A percentile compares a stretch with the other conserved stretches of the same genome.
phyloP scores from a whole-genome alignment of 2,113 vertebrate species.

The Embiotoca jacksoni region DNA sequence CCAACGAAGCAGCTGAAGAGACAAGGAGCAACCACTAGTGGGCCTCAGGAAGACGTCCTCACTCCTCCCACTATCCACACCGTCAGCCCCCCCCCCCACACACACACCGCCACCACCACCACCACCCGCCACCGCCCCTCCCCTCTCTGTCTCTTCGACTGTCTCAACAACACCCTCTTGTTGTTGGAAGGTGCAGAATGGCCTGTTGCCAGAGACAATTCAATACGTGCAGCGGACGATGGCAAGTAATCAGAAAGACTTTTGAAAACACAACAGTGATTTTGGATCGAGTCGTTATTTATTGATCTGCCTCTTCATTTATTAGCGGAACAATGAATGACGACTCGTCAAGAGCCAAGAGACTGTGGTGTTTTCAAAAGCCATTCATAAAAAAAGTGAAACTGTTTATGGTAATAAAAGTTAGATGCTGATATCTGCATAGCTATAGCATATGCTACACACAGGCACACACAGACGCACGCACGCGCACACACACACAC shows the following conservation, averaged over 20 bases:
- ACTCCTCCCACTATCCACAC: slow-evolving; percentile 8
- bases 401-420: slow-evolving; percentile 31
- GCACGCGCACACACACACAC: slow-evolving; percentile 38
- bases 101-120: neutral
- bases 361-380: slow-evolving; percentile 3
- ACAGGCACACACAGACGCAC: slow-evolving; percentile 48
- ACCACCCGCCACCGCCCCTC: neutral
- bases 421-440: slow-evolving; percentile 33
- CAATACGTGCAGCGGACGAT: slow-evolving; percentile 9
- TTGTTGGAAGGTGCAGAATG: slow-evolving; percentile 32
- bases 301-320: slow-evolving; percentile 24
- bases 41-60: slow-evolving; percentile 56
- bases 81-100: neutral
- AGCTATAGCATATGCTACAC: neutral
- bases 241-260: slow-evolving; percentile 38
- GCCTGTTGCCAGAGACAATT: slow-evolving; percentile 32
- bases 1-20: slow-evolving; percentile 39
- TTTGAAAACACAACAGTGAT: slow-evolving; percentile 6
- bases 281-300: slow-evolving; percentile 11
- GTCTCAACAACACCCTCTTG: slow-evolving; percentile 10
- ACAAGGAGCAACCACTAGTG: slow-evolving; percentile 63
- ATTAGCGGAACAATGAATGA: neutral
- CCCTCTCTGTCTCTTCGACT: neutral
- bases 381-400: slow-evolving; percentile 5
- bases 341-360: neutral